A percentile compares a stretch with the other conserved stretches of the same genome.
Conservation (phyloP, 64 coral and sea anemone genomes). For the Actinia tenebrosa region DNA sequence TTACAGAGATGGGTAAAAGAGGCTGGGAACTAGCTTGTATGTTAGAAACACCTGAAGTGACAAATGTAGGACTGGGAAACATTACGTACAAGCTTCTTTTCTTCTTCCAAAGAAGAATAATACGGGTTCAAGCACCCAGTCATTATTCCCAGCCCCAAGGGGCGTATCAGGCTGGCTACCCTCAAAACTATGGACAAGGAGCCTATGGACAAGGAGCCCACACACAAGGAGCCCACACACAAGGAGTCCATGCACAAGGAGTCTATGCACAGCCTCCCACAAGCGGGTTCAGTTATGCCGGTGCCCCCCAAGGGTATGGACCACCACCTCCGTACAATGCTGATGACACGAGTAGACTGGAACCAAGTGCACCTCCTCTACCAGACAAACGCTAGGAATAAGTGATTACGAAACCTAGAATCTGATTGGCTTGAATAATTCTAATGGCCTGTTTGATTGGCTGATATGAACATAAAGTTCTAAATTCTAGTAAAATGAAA, state of each 20-base stretch:
- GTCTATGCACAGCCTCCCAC: not conserved
- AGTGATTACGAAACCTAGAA: no score
- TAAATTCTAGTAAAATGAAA: no score
- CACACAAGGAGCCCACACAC: not conserved
- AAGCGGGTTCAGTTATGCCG: conserved; percentile 24
- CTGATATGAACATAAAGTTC: no score
- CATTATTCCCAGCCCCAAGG: not conserved
- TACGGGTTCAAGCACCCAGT: conserved; percentile 17
- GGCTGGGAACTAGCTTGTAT: conserved; percentile 98
- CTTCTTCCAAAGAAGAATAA: conserved; percentile 88
- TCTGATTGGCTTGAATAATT: no score
- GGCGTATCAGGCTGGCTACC: conserved; percentile 20
- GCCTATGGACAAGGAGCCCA: not conserved
- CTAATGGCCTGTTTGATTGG: no score
- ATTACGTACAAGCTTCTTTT: conserved; percentile 92
- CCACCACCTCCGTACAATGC: conserved; percentile 49
- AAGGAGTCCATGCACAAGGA: conserved; percentile 13
- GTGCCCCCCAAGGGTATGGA: conserved; percentile 35
- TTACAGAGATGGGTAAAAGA: conserved; percentile 89
- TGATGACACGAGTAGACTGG: not conserved
- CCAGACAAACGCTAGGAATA: conserved; percentile 22
- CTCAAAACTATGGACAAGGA: conserved; percentile 32
- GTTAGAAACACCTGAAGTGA: conserved; percentile 94
- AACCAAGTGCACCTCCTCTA: conserved; percentile 50
- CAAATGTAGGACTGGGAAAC: conserved; percentile 73